Conservation (phyloP, 2,113 vertebrate species). For the Pipa parva region DNA sequence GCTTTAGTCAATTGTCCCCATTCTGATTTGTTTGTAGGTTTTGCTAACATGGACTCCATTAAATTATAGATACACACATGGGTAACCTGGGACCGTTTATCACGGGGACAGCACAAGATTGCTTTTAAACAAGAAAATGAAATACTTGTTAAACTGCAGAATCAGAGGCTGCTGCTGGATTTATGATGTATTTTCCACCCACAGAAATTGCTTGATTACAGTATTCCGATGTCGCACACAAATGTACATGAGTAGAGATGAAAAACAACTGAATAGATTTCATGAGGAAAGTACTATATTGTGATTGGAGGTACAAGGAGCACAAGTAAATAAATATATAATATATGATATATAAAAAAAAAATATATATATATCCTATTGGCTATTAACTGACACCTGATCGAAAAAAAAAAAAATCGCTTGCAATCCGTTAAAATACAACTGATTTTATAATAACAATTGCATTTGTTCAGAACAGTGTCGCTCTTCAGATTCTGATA, state of each 20-base stretch:
- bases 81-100: background rate
- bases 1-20: background rate
- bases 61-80: constrained; percentile 6
- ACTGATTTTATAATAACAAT: background rate
- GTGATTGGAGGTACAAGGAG: background rate
- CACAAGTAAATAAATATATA: background rate
- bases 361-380: too few species aligned
- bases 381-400: background rate
- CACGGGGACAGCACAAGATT: background rate
- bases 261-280: background rate
- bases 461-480: too few species aligned
- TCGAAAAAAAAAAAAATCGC: background rate
- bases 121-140: constrained; percentile 2
- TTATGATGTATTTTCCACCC: background rate
- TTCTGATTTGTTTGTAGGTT: background rate
- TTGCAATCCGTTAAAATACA: background rate
- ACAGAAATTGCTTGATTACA: constrained; percentile 1
- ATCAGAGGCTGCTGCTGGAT: background rate
- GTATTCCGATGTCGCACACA: background rate
- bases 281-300: background rate
- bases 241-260: background rate
- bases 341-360: too few species aligned
- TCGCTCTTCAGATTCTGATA: too few species aligned
- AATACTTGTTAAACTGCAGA: constrained; percentile 1
- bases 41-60: background rate